Evolutionary conservation across 2,888 invertebrate genomes (phyloP), one percentile per base, ranked within the genome.

Genomic region (Andrena minutula): DNA sequence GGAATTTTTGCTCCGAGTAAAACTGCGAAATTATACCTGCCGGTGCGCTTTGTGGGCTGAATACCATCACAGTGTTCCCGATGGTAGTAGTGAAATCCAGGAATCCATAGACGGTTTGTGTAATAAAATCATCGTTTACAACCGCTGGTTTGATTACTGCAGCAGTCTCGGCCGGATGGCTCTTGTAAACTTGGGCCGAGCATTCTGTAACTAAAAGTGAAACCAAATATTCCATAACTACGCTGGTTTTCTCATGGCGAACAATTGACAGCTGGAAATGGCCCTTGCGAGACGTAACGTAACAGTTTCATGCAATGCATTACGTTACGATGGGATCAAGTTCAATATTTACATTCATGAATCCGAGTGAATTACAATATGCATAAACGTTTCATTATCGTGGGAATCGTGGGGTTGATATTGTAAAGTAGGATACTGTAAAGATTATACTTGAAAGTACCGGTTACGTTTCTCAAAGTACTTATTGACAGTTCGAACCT

Each of bases 61-160:
- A 98, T 49, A 98, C 97, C 98, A 98, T 98, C 71, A 98, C 97
- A 16, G 98, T 98, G 93, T 98, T 98, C 83, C 98, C 98, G 90
- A 98, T 98, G 3, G 98, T 98, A 0, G 98, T 98, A 70, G 98
- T 98, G 94, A 98, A 98, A 94, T 98, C 98, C 88, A 98, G 95
- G 94, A 98, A 98, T 73, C 98, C 98, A 91, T 98, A 98, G 66
- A 98, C 98, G 0, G 98, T 98, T 94, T 98, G 98, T 26, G 98
- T 98, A 84, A 97, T 95, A 86, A 96, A 95, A 86, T 95, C 94
- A 88, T 92, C 89, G 72, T 88, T 87, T 35, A 85, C 77, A 41
- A 83, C 63, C 61, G 82, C 84, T 32, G 88, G 77, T 63, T 86
- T 72, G 63, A 78, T 63, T 47, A 74, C 72, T 60, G 71, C 88